Evolutionary conservation across 2,797 vertebrate species (phyloP), one percentile per base, ranked within the genome.

Genomic region (Sparus aurata): DNA sequence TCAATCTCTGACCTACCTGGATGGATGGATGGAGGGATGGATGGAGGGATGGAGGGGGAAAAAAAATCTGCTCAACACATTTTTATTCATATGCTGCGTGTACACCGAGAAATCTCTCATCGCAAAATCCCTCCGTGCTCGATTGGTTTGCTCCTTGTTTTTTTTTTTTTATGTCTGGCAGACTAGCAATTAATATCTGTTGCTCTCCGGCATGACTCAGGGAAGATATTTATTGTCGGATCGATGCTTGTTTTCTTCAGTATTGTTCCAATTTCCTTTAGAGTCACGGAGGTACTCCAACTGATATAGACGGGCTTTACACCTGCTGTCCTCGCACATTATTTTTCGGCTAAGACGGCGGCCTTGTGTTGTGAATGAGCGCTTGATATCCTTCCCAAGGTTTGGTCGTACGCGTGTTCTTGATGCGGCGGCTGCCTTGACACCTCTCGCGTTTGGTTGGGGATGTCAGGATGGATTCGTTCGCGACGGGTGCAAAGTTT

Each of bases 211-310:
- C 91, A 85, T 85, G 90, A 89, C 84, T 84, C 74, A 3, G 61
- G 75, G 78, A 81, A 65, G 85, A 86, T 92, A 84, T 91, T 89
- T 88, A 92, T 89, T 91, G 87, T 82, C 85, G 85, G 89, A 94
- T 94, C 93, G 43, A 94, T 93, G 86, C 82, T 87, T 83, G 79
- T 92, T 92, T 93, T 84, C 83, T 67, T 72, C 80, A 73, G 82
- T 89, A 94, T 94, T 94, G 91, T 89, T 93, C 86, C 93, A 94
- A 92, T 94, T 93, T 93, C 90, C 90, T 69, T 69, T 69, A 47
- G 80, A 90, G 92, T 94, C 93, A 93, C 90, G 90, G 82, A 91
- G 84, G 70, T 61, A 46, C 84, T 91, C 82, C 71, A 60, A 72
- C 77, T 62, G 89, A 89, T 85, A 61, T 41, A 75, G 80, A 69